These are phyloP conservation scores for Semaprochilodus insignis DNA, from an alignment of 2,797 vertebrate genomes.

Conservation along the genomic window DNA sequence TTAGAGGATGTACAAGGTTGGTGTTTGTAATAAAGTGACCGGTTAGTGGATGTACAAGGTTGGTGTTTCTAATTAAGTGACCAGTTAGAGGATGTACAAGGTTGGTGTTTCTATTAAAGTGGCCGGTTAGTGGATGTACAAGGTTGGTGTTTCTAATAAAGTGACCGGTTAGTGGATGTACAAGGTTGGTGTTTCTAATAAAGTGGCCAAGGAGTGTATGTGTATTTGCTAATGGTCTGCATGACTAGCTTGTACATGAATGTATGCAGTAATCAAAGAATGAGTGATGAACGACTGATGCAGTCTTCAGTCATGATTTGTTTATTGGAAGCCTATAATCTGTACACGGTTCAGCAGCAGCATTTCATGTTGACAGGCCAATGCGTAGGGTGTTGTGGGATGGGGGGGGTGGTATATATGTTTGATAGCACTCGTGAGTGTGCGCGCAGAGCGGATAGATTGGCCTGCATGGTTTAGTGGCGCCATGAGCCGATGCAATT, in stretches of 20 bases:
- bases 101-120: no score
- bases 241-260: background rate
- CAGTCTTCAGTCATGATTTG: background rate
- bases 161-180: no score
- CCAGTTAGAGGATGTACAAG: no score
- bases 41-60: no score
- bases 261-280: background rate
- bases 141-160: no score
- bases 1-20: no score
- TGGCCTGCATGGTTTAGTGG: constrained; percentile 21
- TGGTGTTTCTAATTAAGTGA: no score
- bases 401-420: background rate
- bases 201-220: no score
- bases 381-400: constrained; percentile 2
- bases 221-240: background rate
- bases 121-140: no score
- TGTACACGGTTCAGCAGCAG: background rate
- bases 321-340: background rate
- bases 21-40: no score
- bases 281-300: constrained; percentile 1
- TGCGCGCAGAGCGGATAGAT: background rate
- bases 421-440: background rate
- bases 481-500: constrained; percentile 55
- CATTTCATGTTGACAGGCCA: constrained; percentile 5
- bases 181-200: no score